Evolutionary conservation across 2,888 invertebrate genomes (phyloP).

Genomic region (Epistrophella euchroma): DNA sequence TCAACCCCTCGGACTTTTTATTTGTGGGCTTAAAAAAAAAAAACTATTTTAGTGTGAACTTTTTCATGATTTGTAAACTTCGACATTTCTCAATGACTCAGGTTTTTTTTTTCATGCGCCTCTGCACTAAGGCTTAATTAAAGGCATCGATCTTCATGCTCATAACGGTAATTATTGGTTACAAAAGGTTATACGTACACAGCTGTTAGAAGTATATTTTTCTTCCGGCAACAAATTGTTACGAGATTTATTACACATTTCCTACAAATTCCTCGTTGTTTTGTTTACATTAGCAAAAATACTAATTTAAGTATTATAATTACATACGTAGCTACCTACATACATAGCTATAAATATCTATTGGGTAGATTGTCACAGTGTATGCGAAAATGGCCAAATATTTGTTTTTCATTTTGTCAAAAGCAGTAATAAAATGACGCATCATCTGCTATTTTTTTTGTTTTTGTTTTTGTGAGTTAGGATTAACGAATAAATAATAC

Average conservation of each 20-base stretch:
- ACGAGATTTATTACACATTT: neutral
- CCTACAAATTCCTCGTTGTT: neutral
- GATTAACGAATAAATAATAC: conserved; percentile 10
- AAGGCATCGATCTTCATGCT: neutral
- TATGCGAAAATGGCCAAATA: conserved; percentile 1
- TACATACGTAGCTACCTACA: neutral
- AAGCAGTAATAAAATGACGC: conserved; percentile 4
- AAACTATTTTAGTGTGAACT: too few relatives aligned
- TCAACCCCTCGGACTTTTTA: too few relatives aligned
- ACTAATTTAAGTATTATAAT: neutral
- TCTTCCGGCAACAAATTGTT: neutral
- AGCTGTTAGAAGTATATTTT: neutral
- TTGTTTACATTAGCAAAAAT: neutral
- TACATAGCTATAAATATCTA: neutral
- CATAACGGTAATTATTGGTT: neutral
- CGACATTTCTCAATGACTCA: too few relatives aligned
- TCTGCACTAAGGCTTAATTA: too few relatives aligned
- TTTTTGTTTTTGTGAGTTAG: neutral
- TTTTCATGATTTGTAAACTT: too few relatives aligned
- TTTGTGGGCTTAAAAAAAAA: too few relatives aligned
- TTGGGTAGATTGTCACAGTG: neutral
- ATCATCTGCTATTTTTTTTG: neutral
- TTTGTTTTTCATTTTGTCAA: conserved; percentile 1
- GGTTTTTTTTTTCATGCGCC: too few relatives aligned
- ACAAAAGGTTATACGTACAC: neutral